Evolutionary conservation across 2,797 vertebrate species (phyloP), one percentile per base, ranked within the genome.

Genomic region (Muraenolepis orangiensis): DNA sequence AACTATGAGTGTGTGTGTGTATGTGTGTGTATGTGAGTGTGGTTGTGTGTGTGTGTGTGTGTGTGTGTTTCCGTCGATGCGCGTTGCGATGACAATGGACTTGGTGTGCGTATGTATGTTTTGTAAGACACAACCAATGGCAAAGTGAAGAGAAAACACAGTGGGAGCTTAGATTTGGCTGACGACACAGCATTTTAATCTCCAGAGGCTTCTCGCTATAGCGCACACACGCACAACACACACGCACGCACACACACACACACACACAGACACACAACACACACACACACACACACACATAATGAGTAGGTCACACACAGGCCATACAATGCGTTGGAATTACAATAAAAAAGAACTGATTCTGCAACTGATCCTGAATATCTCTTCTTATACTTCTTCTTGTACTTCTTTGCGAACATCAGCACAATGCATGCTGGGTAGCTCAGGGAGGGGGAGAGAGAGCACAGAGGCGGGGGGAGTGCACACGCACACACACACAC

Each of bases 381-480:
- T 8, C 32, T 34, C 8, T 34, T 34, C 32, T 34, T 34, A 3
- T 34, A 8, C 42, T 51, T 51, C 42, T 46, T 51, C 51, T 57
- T 57, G 1, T 57, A n/a, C 51, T 57, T 57, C 51, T 57, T 51
- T 57, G 20, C 51, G 6, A 57, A 57, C 20, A 73, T 80, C 71
- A 73, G 70, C 78, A 75, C 72, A 87, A 84, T 84, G 82, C 80
- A 80, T 75, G 57, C 69, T 34, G 75, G 74, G 72, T 61, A 76
- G 75, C 1, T 38, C 73, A 28, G 64, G 76, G 68, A 75, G 74
- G 51, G 6, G 51, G 66, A 57, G 71, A 78, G 31, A 7, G 32
- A 11, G 46, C 46, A 32, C 6, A 32, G 26, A 23, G 34, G n/a
- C 34, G 12, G 69, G 40, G 69, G 13, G 34, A 12, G 12, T 3